These are phyloP conservation scores for Drosophila borealis DNA, from an alignment of 2,888 invertebrate species.

Conservation along the genomic window DNA sequence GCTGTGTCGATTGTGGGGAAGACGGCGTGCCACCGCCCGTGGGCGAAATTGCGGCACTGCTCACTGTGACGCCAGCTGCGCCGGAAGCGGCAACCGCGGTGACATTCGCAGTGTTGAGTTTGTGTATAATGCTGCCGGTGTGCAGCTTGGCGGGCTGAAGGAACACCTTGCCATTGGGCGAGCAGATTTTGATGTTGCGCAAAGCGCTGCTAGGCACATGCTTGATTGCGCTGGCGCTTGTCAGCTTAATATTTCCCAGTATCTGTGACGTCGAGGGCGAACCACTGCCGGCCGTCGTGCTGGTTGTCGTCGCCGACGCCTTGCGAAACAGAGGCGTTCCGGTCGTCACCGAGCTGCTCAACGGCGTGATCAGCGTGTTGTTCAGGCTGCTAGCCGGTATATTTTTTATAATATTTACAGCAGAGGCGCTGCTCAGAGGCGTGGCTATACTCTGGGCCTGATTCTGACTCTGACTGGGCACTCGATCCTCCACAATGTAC, in stretches of 20 bases:
- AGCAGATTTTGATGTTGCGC: slow-evolving; percentile 83
- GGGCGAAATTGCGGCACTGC: slow-evolving; percentile 47
- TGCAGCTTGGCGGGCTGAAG: slow-evolving; percentile 80
- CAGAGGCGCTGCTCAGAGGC: slow-evolving; percentile 62
- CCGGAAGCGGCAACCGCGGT: slow-evolving; percentile 15
- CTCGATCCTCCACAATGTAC: slow-evolving; percentile 64
- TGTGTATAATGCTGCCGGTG: slow-evolving; percentile 66
- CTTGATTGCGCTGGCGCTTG: slow-evolving; percentile 66
- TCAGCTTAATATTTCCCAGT: slow-evolving; percentile 81
- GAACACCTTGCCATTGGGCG: slow-evolving; percentile 83
- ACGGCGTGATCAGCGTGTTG: slow-evolving; percentile 67
- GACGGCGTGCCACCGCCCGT: slow-evolving; percentile 46
- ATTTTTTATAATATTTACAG: slow-evolving; percentile 72
- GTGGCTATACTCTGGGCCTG: slow-evolving; percentile 27
- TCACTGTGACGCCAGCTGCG: slow-evolving; percentile 15
- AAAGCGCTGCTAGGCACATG: slow-evolving; percentile 79
- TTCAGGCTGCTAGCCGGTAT: slow-evolving; percentile 71
- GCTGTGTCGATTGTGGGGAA: slow-evolving; percentile 64
- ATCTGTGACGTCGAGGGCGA: slow-evolving; percentile 63
- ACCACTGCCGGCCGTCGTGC: slow-evolving; percentile 27
- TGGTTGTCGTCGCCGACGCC: slow-evolving; percentile 30
- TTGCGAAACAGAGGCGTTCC: slow-evolving; percentile 58
- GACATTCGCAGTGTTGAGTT: slow-evolving; percentile 48
- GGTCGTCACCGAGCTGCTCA: slow-evolving; percentile 46
- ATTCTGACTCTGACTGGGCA: slow-evolving; percentile 31